Base-by-base conservation (phyloP, 2,888 invertebrate genomes). In the Leuctra nigra region DNA sequence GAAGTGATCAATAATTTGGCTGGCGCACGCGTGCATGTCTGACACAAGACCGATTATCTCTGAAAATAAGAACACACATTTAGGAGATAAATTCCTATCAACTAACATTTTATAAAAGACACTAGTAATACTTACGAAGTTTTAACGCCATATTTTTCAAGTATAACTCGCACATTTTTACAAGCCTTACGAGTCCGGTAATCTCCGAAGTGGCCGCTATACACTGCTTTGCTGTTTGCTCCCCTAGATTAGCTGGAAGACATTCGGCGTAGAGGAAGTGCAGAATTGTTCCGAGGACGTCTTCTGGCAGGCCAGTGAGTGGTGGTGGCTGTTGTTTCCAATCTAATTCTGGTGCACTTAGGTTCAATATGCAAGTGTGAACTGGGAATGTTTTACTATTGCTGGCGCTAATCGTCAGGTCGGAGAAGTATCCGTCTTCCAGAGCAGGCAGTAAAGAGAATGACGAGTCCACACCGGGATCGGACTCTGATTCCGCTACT, bases 251-350 rank as follows among this genome's bases (percentile, higher is more conserved):
- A 18, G 75, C 69, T 29, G 83, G 80, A 64, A 84, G 70, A 63
- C 82, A 80, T 67, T 84, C 82, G 1, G 81, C 75, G 65, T 84
- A 84, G 24, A 84, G 69, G 70, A 77, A 84, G 68, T 83, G 79
- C 20, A 84, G 68, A 22, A 81, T 76, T 7, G 80, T 78, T 50
- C 76, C 75, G 38, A 84, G 65, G n/a, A 83, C 80, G 64, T 79
- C 80, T 61, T 80, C 79, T 1, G 79, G 77, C 46, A 83, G 68
- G 58, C 78, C 77, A 57, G 74, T 72, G 36, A 84, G 73, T 1
- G 81, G 77, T 1, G 80, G 74, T 1, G 79, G 72, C 2, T 76
- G 73, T 14, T 72, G 69, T 11, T 70, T 70, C 77, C 79, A 81
- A 64, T 78, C 76, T 63, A 82, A 73, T 58, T 76, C 79, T 53